These are phyloP conservation scores for Platichthys flesus DNA, from an alignment of 2,113 vertebrate genomes.

Conservation along the genomic window DNA sequence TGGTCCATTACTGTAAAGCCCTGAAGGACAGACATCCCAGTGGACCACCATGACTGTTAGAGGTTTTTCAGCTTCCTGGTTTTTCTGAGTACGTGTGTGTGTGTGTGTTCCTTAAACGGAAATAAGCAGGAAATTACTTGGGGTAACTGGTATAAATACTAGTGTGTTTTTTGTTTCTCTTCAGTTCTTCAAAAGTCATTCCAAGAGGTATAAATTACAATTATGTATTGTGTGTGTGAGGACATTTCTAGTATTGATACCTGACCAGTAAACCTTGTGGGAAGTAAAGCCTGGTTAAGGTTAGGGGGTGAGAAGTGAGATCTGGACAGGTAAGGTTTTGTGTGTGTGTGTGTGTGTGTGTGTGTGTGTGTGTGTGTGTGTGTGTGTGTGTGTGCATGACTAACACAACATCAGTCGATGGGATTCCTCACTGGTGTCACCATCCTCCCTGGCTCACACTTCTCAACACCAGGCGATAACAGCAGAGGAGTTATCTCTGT, in stretches of 20 bases:
- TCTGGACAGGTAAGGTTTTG: neutral
- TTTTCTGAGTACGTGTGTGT: constrained; percentile 23
- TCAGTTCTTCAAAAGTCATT: too few species aligned
- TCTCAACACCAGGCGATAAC: constrained; percentile 72
- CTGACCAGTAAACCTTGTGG: too few species aligned
- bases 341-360: constrained; percentile 2
- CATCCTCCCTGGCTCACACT: constrained; percentile 60
- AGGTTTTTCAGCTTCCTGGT: constrained; percentile 63
- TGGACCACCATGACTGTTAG: constrained; percentile 59
- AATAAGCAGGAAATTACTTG: too few species aligned
- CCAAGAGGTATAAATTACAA: too few species aligned
- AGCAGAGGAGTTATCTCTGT: constrained; percentile 53
- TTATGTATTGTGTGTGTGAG: too few species aligned
- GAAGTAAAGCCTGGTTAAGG: too few species aligned
- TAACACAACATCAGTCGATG: neutral
- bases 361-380: neutral
- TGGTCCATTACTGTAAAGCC: constrained; percentile 64
- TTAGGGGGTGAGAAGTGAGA: too few species aligned
- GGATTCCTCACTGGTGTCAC: constrained; percentile 45
- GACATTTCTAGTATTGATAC: too few species aligned
- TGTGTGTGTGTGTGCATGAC: neutral
- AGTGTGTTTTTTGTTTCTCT: too few species aligned
- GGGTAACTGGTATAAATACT: too few species aligned
- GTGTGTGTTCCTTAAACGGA: neutral
- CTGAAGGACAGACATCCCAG: constrained; percentile 49